phyloP scores from a whole-genome alignment of 2,888 invertebrate species.

The Diplazon laetatorius region DNA sequence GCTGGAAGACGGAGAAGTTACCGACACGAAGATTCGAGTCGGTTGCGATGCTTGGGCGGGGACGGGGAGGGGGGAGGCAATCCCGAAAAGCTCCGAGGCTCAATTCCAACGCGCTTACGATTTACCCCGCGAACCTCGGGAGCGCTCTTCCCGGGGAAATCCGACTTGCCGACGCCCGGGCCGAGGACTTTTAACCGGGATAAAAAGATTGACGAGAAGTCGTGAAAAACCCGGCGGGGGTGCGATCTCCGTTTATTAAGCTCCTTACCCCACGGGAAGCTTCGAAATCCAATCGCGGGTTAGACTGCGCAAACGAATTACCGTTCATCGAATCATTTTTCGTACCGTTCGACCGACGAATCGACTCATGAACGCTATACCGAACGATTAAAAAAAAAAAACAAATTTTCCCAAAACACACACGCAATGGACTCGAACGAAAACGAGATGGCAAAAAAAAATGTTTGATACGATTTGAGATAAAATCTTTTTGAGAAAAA shows the following conservation, averaged over 20 bases:
- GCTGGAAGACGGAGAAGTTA: constrained; percentile 29
- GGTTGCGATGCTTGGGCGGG: constrained; percentile 33
- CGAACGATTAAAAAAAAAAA: no score
- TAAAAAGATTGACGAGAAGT: constrained; percentile 54
- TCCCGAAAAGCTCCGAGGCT: constrained; percentile 53
- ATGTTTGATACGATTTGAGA: background rate
- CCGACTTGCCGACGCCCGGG: constrained; percentile 59
- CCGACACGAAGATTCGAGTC: constrained; percentile 41
- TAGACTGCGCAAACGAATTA: constrained; percentile 38
- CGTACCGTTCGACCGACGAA: no score
- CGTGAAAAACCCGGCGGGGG: constrained; percentile 42
- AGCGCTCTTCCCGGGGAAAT: constrained; percentile 36
- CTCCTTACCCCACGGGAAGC: constrained; percentile 49
- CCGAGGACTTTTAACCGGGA: constrained; percentile 47
- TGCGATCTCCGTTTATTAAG: constrained; percentile 18
- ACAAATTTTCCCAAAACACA: no score
- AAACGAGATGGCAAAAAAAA: background rate
- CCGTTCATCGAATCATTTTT: constrained; percentile 48
- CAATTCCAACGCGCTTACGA: constrained; percentile 31
- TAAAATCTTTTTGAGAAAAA: no score
- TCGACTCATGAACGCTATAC: no score
- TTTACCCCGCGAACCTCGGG: constrained; percentile 41
- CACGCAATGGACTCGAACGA: background rate
- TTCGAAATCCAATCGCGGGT: constrained; percentile 25
- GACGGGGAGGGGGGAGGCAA: constrained; percentile 25